Evolutionary conservation across 2,113 vertebrate species (phyloP), one percentile per base, ranked within the genome.

Genomic region (Felis chaus): DNA sequence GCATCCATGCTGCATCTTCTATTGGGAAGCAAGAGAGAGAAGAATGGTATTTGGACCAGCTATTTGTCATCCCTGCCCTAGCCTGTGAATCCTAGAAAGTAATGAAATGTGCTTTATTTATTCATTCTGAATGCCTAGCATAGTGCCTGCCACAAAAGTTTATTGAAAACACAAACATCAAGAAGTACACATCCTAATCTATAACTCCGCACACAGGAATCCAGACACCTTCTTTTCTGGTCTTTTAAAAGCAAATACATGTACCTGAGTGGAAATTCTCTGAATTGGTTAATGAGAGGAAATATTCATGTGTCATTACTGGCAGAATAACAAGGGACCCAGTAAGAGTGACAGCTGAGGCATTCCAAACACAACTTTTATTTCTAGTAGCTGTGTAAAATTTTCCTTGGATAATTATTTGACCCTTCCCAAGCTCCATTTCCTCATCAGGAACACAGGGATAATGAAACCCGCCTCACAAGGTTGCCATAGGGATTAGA

Each of bases 391-490:
- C 68, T 88, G 13, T 69, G 36, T 73, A 87, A 90, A 65, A 85
- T n/a, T 95, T 95, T 91, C 80, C 41, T 83, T 45, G 27, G 36
- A 92, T 45, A 88, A 79, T 94, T 97, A 95, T 65, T 84, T 96
- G 93, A 95, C 81, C 96, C 66, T 95, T 85, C 65, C 89, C 65
- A 89, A 94, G 85, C 91, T 98, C 94, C 76, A 96, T 97, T 96
- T 96, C 92, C 79, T 96, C 86, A 95, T 97, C 92, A 91, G 57
- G 45, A 95, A 94, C 89, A 93, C 41, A 89, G 48, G 66, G 71
- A 91, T 97, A 97, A 97, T 96, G 53, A 97, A 98, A 97, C 94
- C 78, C 85, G 89, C 91, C 68, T 96, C 91, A 63, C 65, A 91
- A 97, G 27, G 29, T 97, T 97, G 71, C 94, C 84, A 94, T 31